These are phyloP conservation scores for Tridacna crocea DNA, from an alignment of 2,888 invertebrate species.

Conservation along the genomic window DNA sequence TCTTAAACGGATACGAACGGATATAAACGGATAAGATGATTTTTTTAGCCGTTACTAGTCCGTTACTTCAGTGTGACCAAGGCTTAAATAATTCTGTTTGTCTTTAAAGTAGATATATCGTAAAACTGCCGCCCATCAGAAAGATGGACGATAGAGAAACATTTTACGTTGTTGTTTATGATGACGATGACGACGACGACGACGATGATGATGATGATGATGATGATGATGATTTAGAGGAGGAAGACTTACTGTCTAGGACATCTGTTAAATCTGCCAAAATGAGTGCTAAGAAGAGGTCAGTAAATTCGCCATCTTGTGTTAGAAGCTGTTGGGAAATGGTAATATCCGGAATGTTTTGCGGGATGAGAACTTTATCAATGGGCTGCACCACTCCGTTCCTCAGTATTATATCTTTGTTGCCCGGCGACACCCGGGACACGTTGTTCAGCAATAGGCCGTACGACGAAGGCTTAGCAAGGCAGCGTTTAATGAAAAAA, in stretches of 20 bases:
- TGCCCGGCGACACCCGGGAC: background rate
- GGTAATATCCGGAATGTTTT: slow-evolving; percentile 16
- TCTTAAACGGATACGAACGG: too few relatives aligned
- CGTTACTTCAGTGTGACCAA: too few relatives aligned
- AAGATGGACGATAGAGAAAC: too few relatives aligned
- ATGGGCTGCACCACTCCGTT: slow-evolving; percentile 69
- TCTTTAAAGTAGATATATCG: too few relatives aligned
- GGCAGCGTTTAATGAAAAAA: background rate
- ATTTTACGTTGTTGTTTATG: too few relatives aligned
- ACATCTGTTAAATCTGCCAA: slow-evolving; percentile 26
- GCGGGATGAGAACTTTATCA: slow-evolving; percentile 58
- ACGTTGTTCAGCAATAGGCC: slow-evolving; percentile 20
- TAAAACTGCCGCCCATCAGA: too few relatives aligned
- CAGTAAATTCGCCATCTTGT: slow-evolving; percentile 45
- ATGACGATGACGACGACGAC: too few relatives aligned
- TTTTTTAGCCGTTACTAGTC: too few relatives aligned
- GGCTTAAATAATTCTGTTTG: too few relatives aligned
- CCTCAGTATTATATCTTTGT: slow-evolving; percentile 56
- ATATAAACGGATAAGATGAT: too few relatives aligned
- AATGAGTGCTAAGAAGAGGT: slow-evolving; percentile 41
- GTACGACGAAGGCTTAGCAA: background rate
- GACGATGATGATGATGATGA: too few relatives aligned
- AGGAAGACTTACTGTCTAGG: slow-evolving; percentile 39
- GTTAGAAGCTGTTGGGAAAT: slow-evolving; percentile 39
- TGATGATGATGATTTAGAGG: too few relatives aligned